These are phyloP conservation scores for Daubentonia madagascariensis DNA, from an alignment of 2,113 vertebrate species.

Conservation along the genomic window DNA sequence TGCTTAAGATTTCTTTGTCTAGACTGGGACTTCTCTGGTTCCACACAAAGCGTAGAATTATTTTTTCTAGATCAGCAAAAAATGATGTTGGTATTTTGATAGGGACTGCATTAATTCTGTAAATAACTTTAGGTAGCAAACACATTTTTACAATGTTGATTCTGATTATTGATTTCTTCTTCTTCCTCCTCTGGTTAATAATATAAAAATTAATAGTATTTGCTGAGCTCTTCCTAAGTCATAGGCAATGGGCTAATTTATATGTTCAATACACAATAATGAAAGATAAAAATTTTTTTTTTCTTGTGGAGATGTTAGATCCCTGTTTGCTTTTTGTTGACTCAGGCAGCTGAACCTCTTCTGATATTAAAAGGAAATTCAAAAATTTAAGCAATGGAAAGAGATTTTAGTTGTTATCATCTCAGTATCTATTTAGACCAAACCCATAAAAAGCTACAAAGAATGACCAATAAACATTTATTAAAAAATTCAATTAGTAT, in stretches of 20 bases:
- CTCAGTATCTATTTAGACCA: neutral
- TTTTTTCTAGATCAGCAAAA: no score
- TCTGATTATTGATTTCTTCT: neutral
- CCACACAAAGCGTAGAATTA: no score
- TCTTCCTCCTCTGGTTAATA: neutral
- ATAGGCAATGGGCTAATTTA: neutral
- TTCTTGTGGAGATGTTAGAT: neutral
- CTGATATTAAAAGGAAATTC: neutral
- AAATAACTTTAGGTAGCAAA: no score
- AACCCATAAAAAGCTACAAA: neutral
- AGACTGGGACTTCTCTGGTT: no score
- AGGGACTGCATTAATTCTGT: no score
- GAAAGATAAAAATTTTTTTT: neutral
- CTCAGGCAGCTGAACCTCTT: neutral
- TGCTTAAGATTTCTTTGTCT: no score
- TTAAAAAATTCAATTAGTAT: neutral
- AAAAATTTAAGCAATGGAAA: neutral
- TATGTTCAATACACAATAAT: neutral
- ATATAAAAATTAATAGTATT: neutral
- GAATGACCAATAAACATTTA: neutral
- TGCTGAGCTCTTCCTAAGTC: neutral
- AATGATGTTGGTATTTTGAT: no score
- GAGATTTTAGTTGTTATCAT: neutral
- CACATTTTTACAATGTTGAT: no score
- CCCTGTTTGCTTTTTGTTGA: neutral